Evolutionary conservation across 1,140 invertebrate genomes (phyloP).

Genomic region (Probaryconus sp.): DNA sequence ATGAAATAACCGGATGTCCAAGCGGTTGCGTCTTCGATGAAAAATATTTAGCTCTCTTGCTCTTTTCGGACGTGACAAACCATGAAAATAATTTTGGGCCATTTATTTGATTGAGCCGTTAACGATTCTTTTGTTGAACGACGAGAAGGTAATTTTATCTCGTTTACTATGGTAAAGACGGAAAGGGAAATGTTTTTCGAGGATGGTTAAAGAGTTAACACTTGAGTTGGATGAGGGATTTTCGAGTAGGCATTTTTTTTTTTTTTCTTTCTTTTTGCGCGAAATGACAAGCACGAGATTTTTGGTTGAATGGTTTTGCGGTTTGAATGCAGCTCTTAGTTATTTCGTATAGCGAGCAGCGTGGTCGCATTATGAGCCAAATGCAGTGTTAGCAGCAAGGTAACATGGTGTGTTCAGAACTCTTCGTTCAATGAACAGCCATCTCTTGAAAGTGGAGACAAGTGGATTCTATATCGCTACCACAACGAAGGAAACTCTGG

Average conservation of each 20-base stretch:
- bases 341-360: conserved; percentile 39
- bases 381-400: conserved; percentile 52
- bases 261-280: conserved; percentile 6
- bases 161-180: too few relatives aligned
- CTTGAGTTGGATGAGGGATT: too few relatives aligned
- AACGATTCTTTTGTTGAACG: too few relatives aligned
- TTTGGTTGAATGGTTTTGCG: conserved; percentile 45
- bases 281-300: conserved; percentile 19
- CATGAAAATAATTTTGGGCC: too few relatives aligned
- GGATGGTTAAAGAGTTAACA: too few relatives aligned
- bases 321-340: conserved; percentile 30
- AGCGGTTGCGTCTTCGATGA: too few relatives aligned
- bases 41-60: too few relatives aligned
- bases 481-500: conserved; percentile 73
- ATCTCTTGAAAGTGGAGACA: conserved; percentile 74
- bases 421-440: conserved; percentile 68
- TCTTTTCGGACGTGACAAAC: too few relatives aligned
- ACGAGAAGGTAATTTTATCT: too few relatives aligned
- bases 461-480: conserved; percentile 70
- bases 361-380: conserved; percentile 56
- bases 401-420: conserved; percentile 57
- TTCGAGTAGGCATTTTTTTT: conserved; percentile 10
- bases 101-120: too few relatives aligned
- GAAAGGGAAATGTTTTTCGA: too few relatives aligned
- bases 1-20: too few relatives aligned